Conservation (phyloP, 2,113 vertebrate genomes). For the Dipodomys merriami region DNA sequence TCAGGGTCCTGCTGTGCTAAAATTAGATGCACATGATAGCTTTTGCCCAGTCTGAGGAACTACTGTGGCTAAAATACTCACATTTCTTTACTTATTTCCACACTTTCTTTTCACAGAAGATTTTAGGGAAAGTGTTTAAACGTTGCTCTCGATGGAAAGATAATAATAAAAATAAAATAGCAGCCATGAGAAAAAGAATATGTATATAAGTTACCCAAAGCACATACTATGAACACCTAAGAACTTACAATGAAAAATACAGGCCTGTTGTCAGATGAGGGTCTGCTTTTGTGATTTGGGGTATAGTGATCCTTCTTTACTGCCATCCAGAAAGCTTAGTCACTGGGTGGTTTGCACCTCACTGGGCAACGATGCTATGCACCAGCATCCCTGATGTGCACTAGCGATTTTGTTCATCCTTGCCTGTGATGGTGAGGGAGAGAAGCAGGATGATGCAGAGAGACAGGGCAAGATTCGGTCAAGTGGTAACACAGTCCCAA, state of each 20-base stretch:
- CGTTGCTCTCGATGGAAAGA: not conserved
- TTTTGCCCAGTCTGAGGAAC: not conserved
- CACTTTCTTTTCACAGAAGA: not conserved
- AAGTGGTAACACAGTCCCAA: accelerated
- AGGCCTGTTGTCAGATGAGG: accelerated
- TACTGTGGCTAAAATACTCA: not conserved
- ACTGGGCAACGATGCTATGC: accelerated
- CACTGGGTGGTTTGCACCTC: too few relatives aligned
- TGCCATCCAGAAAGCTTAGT: not conserved
- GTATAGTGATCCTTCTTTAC: not conserved
- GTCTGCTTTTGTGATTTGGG: not conserved
- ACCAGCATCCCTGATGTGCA: not conserved
- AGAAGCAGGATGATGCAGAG: too few relatives aligned
- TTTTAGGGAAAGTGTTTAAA: not conserved
- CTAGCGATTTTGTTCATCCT: not conserved
- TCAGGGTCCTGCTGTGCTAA: not conserved
- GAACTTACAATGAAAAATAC: not conserved
- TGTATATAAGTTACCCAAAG: not conserved
- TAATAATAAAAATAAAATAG: constrained; percentile 15
- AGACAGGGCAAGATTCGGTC: not conserved
- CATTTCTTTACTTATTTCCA: constrained; percentile 23
- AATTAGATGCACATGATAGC: not conserved
- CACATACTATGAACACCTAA: not conserved
- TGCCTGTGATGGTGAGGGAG: not conserved
- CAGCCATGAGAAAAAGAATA: not conserved